phyloP scores from a whole-genome alignment of 1,140 invertebrate species.

The Acromyrmex charruanus region DNA sequence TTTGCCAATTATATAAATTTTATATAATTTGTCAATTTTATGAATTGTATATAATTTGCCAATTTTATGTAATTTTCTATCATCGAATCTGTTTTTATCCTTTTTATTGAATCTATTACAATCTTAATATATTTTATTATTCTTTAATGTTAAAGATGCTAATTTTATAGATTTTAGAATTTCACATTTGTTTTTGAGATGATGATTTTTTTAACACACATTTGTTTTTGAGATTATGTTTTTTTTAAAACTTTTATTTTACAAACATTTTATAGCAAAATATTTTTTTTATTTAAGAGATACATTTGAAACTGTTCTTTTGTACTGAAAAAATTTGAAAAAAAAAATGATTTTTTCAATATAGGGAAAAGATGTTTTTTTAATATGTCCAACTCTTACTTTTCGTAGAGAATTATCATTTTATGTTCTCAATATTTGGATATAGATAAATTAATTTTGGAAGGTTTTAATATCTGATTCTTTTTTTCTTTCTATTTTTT shows the following conservation, averaged over 20 bases:
- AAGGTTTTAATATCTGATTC: background rate
- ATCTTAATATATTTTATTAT: constrained; percentile 14
- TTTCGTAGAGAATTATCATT: background rate
- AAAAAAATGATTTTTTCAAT: background rate
- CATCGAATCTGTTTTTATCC: background rate
- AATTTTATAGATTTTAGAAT: background rate
- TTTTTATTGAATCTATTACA: background rate
- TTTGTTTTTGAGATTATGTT: background rate
- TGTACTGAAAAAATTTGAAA: background rate
- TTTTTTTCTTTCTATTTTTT: background rate
- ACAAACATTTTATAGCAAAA: background rate
- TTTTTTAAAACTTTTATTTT: background rate
- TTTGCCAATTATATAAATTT: background rate
- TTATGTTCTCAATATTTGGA: background rate
- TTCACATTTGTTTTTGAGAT: background rate
- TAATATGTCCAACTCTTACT: background rate
- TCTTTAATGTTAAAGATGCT: background rate
- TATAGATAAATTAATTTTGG: background rate
- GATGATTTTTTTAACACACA: too few relatives aligned
- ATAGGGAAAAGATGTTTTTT: background rate
- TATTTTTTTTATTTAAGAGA: background rate
- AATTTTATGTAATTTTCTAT: background rate
- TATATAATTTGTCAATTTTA: background rate
- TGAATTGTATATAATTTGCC: too few relatives aligned
- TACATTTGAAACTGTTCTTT: background rate